Evolutionary conservation across 2,888 invertebrate genomes (phyloP), one percentile per base, ranked within the genome.

Genomic region (Mythimna albipuncta): DNA sequence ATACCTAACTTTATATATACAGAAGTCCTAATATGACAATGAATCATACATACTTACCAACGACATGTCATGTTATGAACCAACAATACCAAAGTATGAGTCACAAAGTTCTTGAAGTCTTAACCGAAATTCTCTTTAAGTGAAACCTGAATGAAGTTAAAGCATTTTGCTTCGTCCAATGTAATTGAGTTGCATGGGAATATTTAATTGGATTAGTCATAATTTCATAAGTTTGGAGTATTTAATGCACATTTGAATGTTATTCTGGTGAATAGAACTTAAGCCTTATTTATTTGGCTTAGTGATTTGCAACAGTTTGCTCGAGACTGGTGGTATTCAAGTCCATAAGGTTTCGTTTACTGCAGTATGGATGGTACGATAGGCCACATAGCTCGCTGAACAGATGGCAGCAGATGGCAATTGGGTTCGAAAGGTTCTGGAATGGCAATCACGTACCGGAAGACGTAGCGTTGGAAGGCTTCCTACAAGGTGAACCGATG

Each of bases 31-130:
- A 61, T 41, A 41, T 61, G n/a, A 19, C 57, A 78, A 79, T 88
- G 88, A 88, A 71, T 88, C 88, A 88, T 82, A 68, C 13, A 0
- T 16, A 47, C 77, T 65, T 63, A 67, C 55, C 55, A 66, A 59
- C 72, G 75, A 83, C 78, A 82, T 75, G 77, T 82, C 77, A 44
- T 19, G 69, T 80, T 77, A 74, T 66, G 72, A 72, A 68, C 64
- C 7, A 74, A 82, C 77, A 87, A 87, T 88, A 64, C 80, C 61
- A 59, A 63, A 41, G 66, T 35, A 52, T 88, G 87, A 88, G 54
- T 88, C 87, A 88, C 63, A 0, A 0, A 54, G 19, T 86, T 86
- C 86, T 78, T 64, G 77, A 81, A 84, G 83, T 64, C 69, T 64
- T 55, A 74, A 65, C 75, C 79, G 26, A 84, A 83, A 81, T 88